Conservation (phyloP, 1,140 invertebrate genomes). For the Diabrotica virgifera region DNA sequence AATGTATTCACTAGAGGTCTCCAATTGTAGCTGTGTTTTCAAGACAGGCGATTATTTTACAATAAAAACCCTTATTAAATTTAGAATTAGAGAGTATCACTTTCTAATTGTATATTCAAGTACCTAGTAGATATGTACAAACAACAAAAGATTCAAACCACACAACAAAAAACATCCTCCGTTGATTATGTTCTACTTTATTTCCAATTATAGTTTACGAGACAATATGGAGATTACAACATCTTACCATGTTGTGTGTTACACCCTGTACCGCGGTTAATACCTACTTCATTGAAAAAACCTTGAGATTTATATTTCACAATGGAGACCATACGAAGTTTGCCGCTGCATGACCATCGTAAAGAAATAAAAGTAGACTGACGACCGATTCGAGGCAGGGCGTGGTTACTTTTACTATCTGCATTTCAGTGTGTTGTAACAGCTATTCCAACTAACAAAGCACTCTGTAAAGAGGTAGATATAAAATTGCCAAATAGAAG, state of each 20-base stretch:
- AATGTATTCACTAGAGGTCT: no score
- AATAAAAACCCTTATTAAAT: no score
- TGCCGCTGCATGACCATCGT: constrained; percentile 14
- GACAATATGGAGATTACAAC: no score
- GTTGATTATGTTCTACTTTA: no score
- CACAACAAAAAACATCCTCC: no score
- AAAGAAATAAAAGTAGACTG: constrained; percentile 29
- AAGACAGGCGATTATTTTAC: no score
- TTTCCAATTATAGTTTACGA: no score
- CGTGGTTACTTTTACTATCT: constrained; percentile 36
- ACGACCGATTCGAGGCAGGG: constrained; percentile 28
- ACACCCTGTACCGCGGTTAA: not conserved
- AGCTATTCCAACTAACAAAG: not conserved
- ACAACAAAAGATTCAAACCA: no score
- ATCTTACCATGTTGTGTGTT: not conserved
- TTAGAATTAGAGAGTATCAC: no score
- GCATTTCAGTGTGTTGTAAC: constrained; percentile 9
- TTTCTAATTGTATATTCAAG: no score
- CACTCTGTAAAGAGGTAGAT: not conserved
- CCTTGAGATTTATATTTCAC: constrained; percentile 2
- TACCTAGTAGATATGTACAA: no score
- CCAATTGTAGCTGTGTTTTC: no score
- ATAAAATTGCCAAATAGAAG: not conserved
- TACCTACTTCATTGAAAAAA: constrained; percentile 3
- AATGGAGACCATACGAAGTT: constrained; percentile 2